phyloP scores from a whole-genome alignment of 2,888 invertebrate species.

The Drosophila fungiperda region DNA sequence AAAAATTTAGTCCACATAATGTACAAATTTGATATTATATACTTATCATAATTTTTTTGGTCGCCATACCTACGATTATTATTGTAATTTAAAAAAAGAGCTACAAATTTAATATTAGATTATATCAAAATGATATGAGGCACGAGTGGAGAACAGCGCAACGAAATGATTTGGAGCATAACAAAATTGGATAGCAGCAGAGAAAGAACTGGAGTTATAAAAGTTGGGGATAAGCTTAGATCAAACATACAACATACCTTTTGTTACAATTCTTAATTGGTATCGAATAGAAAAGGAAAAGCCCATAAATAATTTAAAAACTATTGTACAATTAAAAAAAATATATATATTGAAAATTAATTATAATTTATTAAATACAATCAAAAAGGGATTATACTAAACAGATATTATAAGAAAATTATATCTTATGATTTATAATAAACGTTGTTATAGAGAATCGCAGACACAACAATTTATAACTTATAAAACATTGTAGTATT shows the following conservation, averaged over 20 bases:
- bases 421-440: background rate
- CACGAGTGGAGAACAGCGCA: constrained; percentile 5
- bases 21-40: background rate
- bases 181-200: background rate
- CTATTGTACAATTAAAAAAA: background rate
- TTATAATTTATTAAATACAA: background rate
- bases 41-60: background rate
- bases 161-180: constrained; percentile 5
- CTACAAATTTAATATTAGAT: constrained; percentile 40
- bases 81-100: constrained; percentile 49
- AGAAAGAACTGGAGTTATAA: background rate
- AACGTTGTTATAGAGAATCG: background rate
- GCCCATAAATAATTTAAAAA: background rate
- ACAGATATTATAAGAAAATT: background rate
- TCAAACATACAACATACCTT: background rate
- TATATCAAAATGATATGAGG: constrained; percentile 9
- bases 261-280: background rate
- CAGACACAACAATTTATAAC: background rate
- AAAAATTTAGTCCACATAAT: background rate
- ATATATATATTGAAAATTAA: background rate
- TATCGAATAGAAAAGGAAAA: background rate
- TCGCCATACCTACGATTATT: background rate
- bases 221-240: constrained; percentile 2
- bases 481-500: background rate
- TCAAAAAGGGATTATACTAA: background rate